Evolutionary conservation across 2,113 vertebrate species (phyloP).

Genomic region (Nasalis larvatus): DNA sequence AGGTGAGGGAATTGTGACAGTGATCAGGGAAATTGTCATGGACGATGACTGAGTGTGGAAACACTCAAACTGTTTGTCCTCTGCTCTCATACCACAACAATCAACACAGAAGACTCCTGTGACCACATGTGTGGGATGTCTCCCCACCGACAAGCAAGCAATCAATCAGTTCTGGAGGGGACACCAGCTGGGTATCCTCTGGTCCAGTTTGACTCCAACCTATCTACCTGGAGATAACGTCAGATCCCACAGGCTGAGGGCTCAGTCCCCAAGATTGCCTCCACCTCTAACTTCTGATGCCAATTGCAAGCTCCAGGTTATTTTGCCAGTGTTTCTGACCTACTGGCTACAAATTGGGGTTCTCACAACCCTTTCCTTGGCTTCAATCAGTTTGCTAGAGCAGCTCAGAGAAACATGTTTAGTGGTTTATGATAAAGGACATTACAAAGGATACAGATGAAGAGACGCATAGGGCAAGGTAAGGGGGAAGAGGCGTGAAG

Average conservation of each 20-base stretch:
- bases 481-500: neutral
- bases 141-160: neutral
- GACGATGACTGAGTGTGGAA: neutral
- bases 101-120: neutral
- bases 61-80: neutral
- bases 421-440: neutral
- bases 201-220: neutral
- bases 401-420: neutral
- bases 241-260: neutral
- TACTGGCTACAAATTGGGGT: neutral
- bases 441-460: neutral
- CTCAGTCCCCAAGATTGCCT: neutral
- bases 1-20: neutral
- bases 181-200: neutral
- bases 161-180: neutral
- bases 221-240: neutral
- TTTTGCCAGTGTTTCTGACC: neutral
- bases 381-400: neutral
- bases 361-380: neutral
- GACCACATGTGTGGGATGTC: neutral
- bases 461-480: neutral
- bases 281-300: neutral
- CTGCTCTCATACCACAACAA: neutral
- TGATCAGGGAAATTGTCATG: neutral
- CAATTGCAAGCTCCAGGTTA: neutral